Evolutionary conservation across 2,113 vertebrate species (phyloP), one percentile per base, ranked within the genome.

Genomic region (Tragulus kanchil): DNA sequence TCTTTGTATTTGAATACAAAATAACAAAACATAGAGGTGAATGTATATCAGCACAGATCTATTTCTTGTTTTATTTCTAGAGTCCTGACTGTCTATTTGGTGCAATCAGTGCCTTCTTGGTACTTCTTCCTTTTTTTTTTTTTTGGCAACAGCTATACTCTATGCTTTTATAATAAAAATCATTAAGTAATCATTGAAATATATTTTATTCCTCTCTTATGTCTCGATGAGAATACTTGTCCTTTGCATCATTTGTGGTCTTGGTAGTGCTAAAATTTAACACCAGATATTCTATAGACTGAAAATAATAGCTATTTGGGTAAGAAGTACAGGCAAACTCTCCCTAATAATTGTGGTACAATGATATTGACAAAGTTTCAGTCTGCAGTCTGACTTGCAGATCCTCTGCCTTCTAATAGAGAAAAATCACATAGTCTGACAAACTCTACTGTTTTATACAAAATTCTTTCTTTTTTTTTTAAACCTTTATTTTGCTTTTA

Each of bases 381-480:
- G 11, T 67, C 26, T 85, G 28, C 12, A 89, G 7, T 56, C 64
- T 89, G 36, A 67, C 58, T 85, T 85, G 16, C 23, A 54, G 83
- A 31, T 28, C 67, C 3, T 84, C 52, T 86, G 56, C 56, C 95
- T 91, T 52, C 45, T 94, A 89, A 89, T 85, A 54, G 58, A 89
- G 36, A 95, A 90, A 92, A 93, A 77, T 67, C 52, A 79, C 8
- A 25, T 36, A 73, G 79, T 62, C 62, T 90, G 67, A 79, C 3
- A 85, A 61, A 90, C 75, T 88, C n/a, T 90, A 88, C 73, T 90
- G 28, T 90, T 81, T 87, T 52, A 88, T 67, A 67, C 6, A 83
- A n/a, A 95, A 79, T 79, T 87, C 5, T 92, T 87, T 94, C 36
- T 36, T 36, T 36, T 36, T 36, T 36, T 36, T 36, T 36, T 36